Base-by-base conservation (phyloP, 2,888 invertebrate species). In the Agonopterix subpropinquella region DNA sequence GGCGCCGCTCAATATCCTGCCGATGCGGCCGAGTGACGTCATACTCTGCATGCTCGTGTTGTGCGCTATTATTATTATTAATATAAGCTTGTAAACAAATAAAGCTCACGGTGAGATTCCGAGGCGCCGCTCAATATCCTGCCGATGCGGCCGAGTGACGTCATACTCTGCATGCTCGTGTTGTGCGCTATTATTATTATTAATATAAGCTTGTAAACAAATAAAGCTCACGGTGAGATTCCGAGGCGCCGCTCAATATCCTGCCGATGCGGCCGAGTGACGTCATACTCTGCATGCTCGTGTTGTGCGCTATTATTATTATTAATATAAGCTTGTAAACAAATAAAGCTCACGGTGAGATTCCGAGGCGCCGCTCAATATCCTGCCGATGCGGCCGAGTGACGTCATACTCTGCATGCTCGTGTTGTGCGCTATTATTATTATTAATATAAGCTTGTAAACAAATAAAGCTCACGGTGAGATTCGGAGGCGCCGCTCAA, bases 401-500 rank as follows among this genome's bases (percentile, higher is more conserved):
- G 96, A 96, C 62, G 95, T 95, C 90, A 96, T 94, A 71, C 96
- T 96, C 77, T 96, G 96, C 63, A 96, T 85, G 73, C 96, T 96
- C 77, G 95, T 91, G 11, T 96, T 93, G 66, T 95, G 95, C 61
- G 97, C 95, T 65, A 96, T 95, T 56, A 96, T 94, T 72, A n/a
- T n/a, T n/a, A n/a, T n/a, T n/a, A n/a, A n/a, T n/a, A n/a, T n/a
- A n/a, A 28, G 28, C 28, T 28, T 1, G 28, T 28, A 28, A 28
- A 28, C 5, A 28, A 28, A 5, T 28, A 28, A 28, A 28, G 76
- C 83, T 83, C 65, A 91, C 91, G 82, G 56, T 91, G 90, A 41
- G 91, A 90, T 67, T 92, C 92, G 4, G 91, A 84, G 41, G 89
- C 91, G 35, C 94, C 95, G 50, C 93, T 93, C 56, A 95, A 89